Conservation (phyloP, 2,113 vertebrate genomes). For the Panthera tigris region DNA sequence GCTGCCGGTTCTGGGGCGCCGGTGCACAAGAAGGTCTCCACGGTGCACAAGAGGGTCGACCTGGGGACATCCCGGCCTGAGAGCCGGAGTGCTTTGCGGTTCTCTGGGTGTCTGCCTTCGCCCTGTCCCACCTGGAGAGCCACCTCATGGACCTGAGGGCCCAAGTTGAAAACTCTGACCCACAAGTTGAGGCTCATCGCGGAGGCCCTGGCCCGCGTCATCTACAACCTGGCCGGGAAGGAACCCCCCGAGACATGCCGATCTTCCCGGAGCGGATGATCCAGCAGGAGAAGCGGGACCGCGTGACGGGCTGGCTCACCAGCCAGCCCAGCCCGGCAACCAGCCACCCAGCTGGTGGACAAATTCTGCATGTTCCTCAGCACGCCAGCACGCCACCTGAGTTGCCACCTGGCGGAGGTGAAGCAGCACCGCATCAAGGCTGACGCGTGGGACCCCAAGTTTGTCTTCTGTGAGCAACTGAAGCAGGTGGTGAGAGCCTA, state of each 20-base stretch:
- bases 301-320: conserved; percentile 95
- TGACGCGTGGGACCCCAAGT: conserved; percentile 97
- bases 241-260: conserved; percentile 89
- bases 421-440: conserved; percentile 94
- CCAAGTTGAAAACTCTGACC: conserved; percentile 91
- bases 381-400: conserved; percentile 93
- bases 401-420: conserved; percentile 96
- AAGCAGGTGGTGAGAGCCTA: conserved; percentile 99
- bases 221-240: conserved; percentile 98
- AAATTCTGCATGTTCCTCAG: conserved; percentile 95
- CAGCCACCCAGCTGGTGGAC: conserved; percentile 95
- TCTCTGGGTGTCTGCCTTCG: conserved; percentile 95
- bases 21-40: conserved; percentile 90
- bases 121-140: conserved; percentile 94
- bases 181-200: conserved; percentile 95
- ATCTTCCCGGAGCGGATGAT: conserved; percentile 99
- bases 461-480: conserved; percentile 98
- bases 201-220: conserved; percentile 93
- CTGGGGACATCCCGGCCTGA: conserved; percentile 95
- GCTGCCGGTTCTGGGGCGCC: conserved; percentile 66
- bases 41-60: conserved; percentile 99
- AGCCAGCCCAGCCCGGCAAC: conserved; percentile 85
- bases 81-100: conserved; percentile 98
- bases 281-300: conserved; percentile 95
- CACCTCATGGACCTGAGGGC: conserved; percentile 97